Base-by-base conservation (phyloP, 2,113 vertebrate genomes). In the Archilochus colubris region DNA sequence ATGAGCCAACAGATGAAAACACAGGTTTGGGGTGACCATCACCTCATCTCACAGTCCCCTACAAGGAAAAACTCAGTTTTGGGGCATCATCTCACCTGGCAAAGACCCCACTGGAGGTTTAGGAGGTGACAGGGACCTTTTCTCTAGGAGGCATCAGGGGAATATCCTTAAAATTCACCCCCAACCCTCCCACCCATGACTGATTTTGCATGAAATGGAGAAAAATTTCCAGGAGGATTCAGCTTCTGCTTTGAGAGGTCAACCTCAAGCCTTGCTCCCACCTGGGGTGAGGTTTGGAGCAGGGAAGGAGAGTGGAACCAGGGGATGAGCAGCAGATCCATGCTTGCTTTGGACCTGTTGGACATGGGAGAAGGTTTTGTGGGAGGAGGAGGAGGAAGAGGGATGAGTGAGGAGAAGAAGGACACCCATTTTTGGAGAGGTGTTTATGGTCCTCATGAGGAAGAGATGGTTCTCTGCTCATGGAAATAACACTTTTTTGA, bases 251-350 rank as follows among this genome's bases (percentile, higher is more conserved):
- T 4, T 4, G 43, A 82, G 18, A 7, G 14, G 17, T 25, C 3
- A 1, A 63, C 48, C 31, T 40, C 0, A 0, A 70, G 77, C 15
- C 0, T 0, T 10, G 31, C 24, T 62, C 15, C 43, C 1, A 1
- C 14, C 28, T 25, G 2, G 4, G 18, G 44, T 0, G 8, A 57
- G 28, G 11, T 21, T 74, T 68, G 17, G 68, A 76, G 63, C 20
- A 0, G 2, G 54, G 58, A 66, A 83, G 25, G 44, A 80, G 6
- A 31, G 68, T 70, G 68, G n/a, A 23, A 69, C 14, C 27, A 0
- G 0, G 33, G 59, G 76, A 23, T 10, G 40, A 70, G 36, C 28
- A 11, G 23, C 3, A 1, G 50, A 55, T 64, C 61, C 0, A 0
- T 40, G 23, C 36, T 74, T 88, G 59, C 50, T 80, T 80, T 0